phyloP scores from a whole-genome alignment of 2,888 invertebrate species.

The Amblyjoppa proteus region DNA sequence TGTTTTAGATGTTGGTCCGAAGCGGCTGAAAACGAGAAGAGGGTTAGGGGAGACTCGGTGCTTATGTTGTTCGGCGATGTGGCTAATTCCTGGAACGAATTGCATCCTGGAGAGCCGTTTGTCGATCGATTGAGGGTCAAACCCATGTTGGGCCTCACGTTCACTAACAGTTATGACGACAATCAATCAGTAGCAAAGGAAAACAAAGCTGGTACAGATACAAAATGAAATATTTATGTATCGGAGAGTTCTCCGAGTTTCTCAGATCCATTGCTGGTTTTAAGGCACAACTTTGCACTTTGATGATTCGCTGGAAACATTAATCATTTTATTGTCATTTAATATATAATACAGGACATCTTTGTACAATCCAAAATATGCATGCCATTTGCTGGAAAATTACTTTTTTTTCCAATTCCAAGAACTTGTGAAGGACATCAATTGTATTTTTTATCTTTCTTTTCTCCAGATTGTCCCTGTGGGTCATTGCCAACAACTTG shows the following conservation, averaged over 20 bases:
- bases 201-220: slow-evolving; percentile 38
- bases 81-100: slow-evolving; percentile 29
- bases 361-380: too few relatives aligned
- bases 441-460: not conserved
- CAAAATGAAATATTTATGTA: not conserved
- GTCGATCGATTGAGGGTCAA: slow-evolving; percentile 69
- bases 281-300: not conserved
- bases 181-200: not conserved
- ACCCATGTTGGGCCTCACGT: slow-evolving; percentile 71
- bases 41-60: slow-evolving; percentile 66
- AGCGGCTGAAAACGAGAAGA: slow-evolving; percentile 73
- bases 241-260: not conserved
- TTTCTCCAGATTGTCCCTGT: slow-evolving; percentile 74
- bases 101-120: slow-evolving; percentile 46
- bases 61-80: slow-evolving; percentile 56
- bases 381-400: too few relatives aligned
- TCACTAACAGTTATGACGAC: slow-evolving; percentile 28
- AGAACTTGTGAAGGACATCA: not conserved
- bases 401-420: not conserved
- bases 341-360: too few relatives aligned
- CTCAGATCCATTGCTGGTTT: not conserved
- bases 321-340: not conserved
- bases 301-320: too few relatives aligned
- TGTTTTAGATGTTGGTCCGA: slow-evolving; percentile 76
- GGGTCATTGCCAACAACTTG: slow-evolving; percentile 75